phyloP scores from a whole-genome alignment of 2,797 vertebrate species.

The Pachyuromys duprasi region DNA sequence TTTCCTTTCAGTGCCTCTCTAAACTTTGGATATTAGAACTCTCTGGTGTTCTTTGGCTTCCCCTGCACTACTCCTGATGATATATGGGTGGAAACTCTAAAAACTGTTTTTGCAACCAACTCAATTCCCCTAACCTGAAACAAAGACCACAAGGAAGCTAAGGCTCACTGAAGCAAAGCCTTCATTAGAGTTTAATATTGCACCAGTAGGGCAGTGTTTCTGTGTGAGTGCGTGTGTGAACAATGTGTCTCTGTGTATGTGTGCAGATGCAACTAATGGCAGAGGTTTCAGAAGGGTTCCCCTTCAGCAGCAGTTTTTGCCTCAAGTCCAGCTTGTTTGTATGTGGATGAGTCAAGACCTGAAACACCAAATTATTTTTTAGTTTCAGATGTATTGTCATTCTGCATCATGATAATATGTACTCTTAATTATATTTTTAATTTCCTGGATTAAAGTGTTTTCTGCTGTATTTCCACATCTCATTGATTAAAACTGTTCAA shows the following conservation, averaged over 20 bases:
- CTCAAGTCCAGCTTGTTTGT: not conserved
- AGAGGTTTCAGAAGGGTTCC: not conserved
- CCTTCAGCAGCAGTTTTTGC: not conserved
- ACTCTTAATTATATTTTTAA: constrained; percentile 75
- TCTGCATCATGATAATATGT: fast-evolving
- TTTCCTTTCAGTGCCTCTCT: not conserved
- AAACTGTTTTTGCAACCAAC: not conserved
- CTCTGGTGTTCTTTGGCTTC: not conserved
- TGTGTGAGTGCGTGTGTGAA: not conserved
- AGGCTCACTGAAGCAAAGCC: not conserved
- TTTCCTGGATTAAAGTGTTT: constrained; percentile 70
- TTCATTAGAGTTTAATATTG: not conserved
- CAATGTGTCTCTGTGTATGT: not conserved
- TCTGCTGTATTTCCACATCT: constrained; percentile 62
- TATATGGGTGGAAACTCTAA: not conserved
- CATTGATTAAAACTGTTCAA: constrained; percentile 74
- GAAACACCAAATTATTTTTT: constrained; percentile 65
- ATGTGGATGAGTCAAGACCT: not conserved
- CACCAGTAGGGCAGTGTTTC: not conserved
- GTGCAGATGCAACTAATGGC: not conserved
- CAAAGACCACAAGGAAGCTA: not conserved
- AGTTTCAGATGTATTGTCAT: constrained; percentile 25
- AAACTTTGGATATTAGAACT: too few relatives aligned
- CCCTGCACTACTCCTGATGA: not conserved
- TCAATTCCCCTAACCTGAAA: not conserved